Evolutionary conservation across 2,797 vertebrate species (phyloP).

Genomic region (Lutjanus argentimaculatus): DNA sequence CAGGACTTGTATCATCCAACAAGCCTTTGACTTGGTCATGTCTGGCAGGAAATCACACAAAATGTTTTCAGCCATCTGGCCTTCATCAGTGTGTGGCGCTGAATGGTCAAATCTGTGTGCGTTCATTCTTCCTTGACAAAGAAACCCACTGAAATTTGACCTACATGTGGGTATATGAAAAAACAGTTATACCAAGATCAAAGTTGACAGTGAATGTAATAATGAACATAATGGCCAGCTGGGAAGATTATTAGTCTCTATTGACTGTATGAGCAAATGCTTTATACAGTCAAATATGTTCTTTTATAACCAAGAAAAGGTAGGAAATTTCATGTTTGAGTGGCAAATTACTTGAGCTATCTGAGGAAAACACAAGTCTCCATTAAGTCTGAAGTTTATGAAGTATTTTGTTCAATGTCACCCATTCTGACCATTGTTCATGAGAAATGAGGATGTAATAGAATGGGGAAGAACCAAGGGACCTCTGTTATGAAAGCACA

Average conservation of each 20-base stretch:
- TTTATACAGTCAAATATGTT: neutral
- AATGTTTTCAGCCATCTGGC: no score
- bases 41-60: no score
- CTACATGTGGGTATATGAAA: neutral
- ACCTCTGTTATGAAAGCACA: conserved; percentile 15
- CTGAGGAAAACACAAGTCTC: conserved; percentile 7
- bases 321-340: neutral
- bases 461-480: neutral
- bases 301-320: neutral
- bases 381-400: conserved; percentile 20
- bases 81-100: no score
- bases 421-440: conserved; percentile 31
- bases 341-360: neutral
- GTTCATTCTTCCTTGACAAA: neutral
- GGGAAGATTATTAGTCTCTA: neutral
- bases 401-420: conserved; percentile 56
- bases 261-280: neutral
- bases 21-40: no score
- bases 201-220: neutral
- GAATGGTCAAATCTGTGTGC: no score
- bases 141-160: conserved; percentile 8
- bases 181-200: neutral
- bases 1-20: no score
- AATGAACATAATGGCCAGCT: neutral
- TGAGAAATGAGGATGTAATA: conserved; percentile 48